A percentile compares a stretch with the other conserved stretches of the same genome.
Conservation (phyloP, 2,113 vertebrate species). For the Poicephalus meyeri region DNA sequence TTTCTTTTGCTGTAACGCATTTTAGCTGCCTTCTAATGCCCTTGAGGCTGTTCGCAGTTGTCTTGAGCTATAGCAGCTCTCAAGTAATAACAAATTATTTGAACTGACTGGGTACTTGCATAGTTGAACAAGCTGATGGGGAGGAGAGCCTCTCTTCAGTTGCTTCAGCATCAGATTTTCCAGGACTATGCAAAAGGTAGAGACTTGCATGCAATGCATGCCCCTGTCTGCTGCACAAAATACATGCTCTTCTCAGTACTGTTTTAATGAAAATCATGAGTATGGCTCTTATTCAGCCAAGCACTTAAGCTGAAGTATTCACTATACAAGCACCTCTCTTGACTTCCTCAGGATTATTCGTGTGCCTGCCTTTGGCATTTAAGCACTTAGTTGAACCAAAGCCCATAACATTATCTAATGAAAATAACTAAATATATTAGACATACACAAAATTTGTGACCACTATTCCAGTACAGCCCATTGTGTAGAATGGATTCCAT, state of each 20-base stretch:
- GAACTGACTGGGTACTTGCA: not conserved
- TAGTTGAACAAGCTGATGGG: not conserved
- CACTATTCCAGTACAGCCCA: not conserved
- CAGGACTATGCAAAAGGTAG: not conserved
- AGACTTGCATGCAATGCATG: not conserved
- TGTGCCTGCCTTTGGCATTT: not conserved
- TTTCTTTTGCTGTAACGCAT: not conserved
- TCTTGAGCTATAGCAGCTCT: not conserved
- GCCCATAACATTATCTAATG: not conserved
- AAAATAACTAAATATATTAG: not conserved
- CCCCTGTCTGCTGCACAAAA: not conserved
- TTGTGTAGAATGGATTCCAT: not conserved
- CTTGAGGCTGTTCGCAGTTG: not conserved
- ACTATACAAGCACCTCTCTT: not conserved
- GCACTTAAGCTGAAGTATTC: not conserved
- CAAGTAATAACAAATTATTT: not conserved
- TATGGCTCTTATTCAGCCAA: not conserved
- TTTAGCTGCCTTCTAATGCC: not conserved
- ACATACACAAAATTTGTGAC: not conserved
- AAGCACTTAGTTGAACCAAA: not conserved
- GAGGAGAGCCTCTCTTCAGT: not conserved
- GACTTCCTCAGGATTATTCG: not conserved
- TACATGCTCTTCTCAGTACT: not conserved
- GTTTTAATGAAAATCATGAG: not conserved
- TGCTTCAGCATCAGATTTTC: not conserved